Evolutionary conservation across 2,113 vertebrate species (phyloP).

Genomic region (Ceyx margarethae): DNA sequence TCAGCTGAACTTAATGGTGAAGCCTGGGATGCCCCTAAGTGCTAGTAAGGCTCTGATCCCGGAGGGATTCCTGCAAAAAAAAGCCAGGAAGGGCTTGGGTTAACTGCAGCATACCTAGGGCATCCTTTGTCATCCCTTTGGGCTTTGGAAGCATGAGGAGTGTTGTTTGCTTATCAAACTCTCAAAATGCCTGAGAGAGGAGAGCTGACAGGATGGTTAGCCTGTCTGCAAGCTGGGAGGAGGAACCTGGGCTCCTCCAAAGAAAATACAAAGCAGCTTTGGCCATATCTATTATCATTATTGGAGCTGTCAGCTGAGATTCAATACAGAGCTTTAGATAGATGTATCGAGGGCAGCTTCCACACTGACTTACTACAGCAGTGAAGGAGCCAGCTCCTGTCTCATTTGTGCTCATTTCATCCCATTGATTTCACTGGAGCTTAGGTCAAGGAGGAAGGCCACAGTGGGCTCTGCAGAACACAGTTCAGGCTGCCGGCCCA

Average conservation of each 20-base stretch:
- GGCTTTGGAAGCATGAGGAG: background rate
- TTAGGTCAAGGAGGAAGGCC: background rate
- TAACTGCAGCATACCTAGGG: background rate
- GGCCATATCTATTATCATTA: constrained; percentile 56
- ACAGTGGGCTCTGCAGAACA: background rate
- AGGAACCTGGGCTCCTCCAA: constrained; percentile 4
- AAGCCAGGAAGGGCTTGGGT: fast-evolving
- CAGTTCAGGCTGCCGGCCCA: background rate
- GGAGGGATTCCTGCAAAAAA: background rate
- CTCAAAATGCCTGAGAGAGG: background rate
- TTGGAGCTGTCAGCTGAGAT: constrained; percentile 51
- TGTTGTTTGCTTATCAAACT: background rate
- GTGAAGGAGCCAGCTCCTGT: background rate
- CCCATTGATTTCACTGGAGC: background rate
- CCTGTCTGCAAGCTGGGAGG: background rate
- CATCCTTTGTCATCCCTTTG: background rate
- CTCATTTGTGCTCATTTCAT: constrained; percentile 53
- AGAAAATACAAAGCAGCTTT: background rate
- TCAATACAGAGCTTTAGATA: constrained; percentile 24
- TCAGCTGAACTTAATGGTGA: background rate
- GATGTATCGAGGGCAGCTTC: constrained; percentile 28
- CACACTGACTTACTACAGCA: constrained; percentile 9
- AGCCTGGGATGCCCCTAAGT: background rate
- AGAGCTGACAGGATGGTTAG: background rate
- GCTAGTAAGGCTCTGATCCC: fast-evolving